Conservation (phyloP, 2,797 vertebrate genomes). For the Vultur gryphus region DNA sequence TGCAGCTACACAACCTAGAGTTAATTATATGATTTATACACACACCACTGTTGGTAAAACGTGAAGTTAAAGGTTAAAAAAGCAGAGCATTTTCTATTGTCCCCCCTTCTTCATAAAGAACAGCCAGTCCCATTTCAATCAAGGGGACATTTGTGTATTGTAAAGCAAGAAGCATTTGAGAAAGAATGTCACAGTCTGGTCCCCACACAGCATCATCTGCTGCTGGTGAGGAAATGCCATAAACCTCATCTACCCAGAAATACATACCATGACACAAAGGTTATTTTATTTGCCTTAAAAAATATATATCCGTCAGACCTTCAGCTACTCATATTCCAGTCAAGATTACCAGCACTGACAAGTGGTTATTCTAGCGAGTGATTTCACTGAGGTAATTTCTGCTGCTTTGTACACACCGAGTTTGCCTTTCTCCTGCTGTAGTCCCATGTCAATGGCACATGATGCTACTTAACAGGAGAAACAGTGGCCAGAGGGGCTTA, state of each 20-base stretch:
- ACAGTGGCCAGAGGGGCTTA: neutral
- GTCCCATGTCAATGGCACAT: neutral
- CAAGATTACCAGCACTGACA: neutral
- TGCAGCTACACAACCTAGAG: neutral
- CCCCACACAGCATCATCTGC: neutral
- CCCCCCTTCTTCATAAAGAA: neutral
- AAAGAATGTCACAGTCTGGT: neutral
- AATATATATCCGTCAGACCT: neutral
- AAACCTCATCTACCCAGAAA: neutral
- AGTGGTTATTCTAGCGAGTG: neutral
- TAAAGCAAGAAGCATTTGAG: neutral
- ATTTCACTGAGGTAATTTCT: neutral
- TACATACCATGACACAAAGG: neutral
- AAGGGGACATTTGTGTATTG: neutral
- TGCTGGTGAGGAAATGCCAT: neutral
- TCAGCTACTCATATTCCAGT: neutral
- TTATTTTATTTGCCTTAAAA: neutral
- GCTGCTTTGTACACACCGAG: neutral
- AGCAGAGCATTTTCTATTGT: neutral
- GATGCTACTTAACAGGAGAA: neutral
- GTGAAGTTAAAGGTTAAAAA: neutral
- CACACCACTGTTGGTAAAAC: neutral
- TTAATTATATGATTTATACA: neutral
- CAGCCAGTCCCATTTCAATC: neutral
- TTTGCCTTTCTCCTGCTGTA: neutral